Percentiles rank a stretch among this genome's conserved stretches.
phyloP scores from a whole-genome alignment of 2,888 invertebrate species.

The Thera obeliscata region DNA sequence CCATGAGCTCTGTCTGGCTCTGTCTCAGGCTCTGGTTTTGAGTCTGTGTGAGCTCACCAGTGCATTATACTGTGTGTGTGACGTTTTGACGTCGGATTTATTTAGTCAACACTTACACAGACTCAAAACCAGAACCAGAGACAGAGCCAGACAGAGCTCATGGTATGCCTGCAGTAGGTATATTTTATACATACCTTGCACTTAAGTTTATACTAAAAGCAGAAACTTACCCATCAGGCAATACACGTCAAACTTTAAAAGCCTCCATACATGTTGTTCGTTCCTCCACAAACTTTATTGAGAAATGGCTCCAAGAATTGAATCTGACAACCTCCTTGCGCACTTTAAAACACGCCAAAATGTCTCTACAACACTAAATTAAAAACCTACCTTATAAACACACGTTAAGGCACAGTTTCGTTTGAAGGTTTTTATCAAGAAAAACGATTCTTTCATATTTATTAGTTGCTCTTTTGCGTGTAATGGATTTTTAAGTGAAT shows the following conservation, averaged over 20 bases:
- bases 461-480: constrained; percentile 77
- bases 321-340: constrained; percentile 73
- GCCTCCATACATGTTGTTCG: constrained; percentile 65
- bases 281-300: constrained; percentile 69
- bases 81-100: no score
- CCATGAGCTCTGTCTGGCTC: no score
- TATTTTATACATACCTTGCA: neutral
- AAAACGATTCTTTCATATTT: constrained; percentile 71
- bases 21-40: no score
- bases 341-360: constrained; percentile 74
- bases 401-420: constrained; percentile 38
- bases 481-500: constrained; percentile 83
- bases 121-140: no score
- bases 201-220: constrained; percentile 21
- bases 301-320: constrained; percentile 80
- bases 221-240: constrained; percentile 46
- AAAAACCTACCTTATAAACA: constrained; percentile 38
- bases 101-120: no score
- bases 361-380: constrained; percentile 46
- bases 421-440: constrained; percentile 51
- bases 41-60: no score
- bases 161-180: no score
- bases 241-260: constrained; percentile 78
- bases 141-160: no score
- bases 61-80: no score